Evolutionary conservation across 2,797 vertebrate genomes (phyloP).

Genomic region (Alosa sapidissima): DNA sequence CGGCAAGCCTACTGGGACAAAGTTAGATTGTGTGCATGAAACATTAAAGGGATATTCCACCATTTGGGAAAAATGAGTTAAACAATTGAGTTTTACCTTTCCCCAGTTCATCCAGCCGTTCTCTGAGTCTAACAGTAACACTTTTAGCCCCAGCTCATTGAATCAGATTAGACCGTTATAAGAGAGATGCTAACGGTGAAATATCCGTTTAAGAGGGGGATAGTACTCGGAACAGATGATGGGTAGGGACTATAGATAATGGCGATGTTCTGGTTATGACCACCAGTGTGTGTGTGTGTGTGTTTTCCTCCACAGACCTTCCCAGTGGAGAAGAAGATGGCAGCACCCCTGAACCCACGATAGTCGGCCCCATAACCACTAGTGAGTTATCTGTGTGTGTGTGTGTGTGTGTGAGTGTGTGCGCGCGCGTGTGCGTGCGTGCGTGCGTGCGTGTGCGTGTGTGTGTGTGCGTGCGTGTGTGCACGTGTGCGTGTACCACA

Average conservation of each 20-base stretch:
- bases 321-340: slow-evolving; percentile 78
- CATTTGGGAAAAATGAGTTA: too few relatives aligned
- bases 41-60: neutral
- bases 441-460: neutral
- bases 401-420: neutral
- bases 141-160: too few relatives aligned
- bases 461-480: neutral
- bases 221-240: neutral
- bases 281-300: slow-evolving; percentile 25
- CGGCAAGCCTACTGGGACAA: neutral
- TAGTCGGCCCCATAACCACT: slow-evolving; percentile 48
- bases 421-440: neutral
- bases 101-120: too few relatives aligned
- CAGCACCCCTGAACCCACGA: slow-evolving; percentile 67
- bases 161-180: too few relatives aligned
- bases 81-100: too few relatives aligned
- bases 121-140: too few relatives aligned
- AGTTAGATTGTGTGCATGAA: neutral
- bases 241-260: neutral
- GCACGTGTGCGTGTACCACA: neutral
- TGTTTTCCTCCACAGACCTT: slow-evolving; percentile 56
- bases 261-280: neutral
- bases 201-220: neutral
- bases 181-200: too few relatives aligned
- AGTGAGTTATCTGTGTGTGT: slow-evolving; percentile 60